Evolutionary conservation across 2,888 invertebrate genomes (phyloP), one percentile per base, ranked within the genome.

Genomic region (Meandrusa payeni): DNA sequence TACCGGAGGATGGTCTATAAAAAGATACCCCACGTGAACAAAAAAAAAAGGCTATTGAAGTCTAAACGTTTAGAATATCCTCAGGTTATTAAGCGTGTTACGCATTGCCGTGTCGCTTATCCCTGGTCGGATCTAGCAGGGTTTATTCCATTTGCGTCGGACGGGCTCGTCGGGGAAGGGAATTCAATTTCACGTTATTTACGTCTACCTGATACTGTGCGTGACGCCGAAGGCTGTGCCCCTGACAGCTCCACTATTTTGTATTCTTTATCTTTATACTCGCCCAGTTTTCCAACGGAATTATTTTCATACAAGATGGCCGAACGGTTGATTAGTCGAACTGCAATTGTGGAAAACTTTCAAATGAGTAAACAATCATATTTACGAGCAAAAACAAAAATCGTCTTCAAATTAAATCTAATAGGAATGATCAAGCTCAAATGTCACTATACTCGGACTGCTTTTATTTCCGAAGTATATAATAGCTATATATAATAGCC

Each of bases 171-270:
- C 17, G 37, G 31, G 34, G 42, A 40, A 37, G 27, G 23, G 34
- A 29, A 46, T 64, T 62, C 61, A 64, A 69, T 70, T 69, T 59
- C 50, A 51, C 52, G 48, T 59, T 55, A 64, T 64, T 68, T 36
- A 40, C 24, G 22, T 38, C 38, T 44, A 15, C 47, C 48, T 38
- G 47, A 26, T 48, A 46, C 24, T 34, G 34, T 6, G 31, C 41
- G 51, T 24, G 23, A 10, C 24, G 3, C 7, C 24, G 13, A 10
- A 31, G 13, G 23, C 31, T 12, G 29, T 23, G 31, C 31, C 17
- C 2, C 15, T 9, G 39, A 15, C 10, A 23, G 11, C 13, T 3
- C 12, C n/a, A 31, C 11, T 23, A 31, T 23, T 40, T 40, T 29
- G 10, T 31, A 31, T 23, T 23, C 17, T 31, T 24, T 29, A 37